These are phyloP conservation scores for Sebastes jordani DNA, from an alignment of 2,797 vertebrate genomes.

Conservation along the genomic window DNA sequence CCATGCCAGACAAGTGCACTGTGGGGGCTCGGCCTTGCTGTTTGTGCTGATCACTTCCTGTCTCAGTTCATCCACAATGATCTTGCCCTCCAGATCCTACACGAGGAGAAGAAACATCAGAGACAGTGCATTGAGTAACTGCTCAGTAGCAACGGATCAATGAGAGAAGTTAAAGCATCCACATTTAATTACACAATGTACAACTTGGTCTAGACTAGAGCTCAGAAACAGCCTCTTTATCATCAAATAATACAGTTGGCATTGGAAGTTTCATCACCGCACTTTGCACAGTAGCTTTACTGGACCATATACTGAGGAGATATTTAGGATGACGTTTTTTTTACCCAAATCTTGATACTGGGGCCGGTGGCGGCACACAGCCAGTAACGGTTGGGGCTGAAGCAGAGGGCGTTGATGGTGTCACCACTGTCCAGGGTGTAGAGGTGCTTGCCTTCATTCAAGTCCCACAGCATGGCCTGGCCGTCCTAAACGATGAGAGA, in stretches of 20 bases:
- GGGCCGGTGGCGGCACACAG: slow-evolving; percentile 96
- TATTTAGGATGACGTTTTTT: background rate
- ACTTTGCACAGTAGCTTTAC: background rate
- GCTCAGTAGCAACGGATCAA: background rate
- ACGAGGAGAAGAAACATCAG: background rate
- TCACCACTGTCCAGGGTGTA: slow-evolving; percentile 97
- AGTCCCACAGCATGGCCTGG: slow-evolving; percentile 98
- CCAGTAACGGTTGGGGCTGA: slow-evolving; percentile 99
- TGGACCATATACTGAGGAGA: background rate
- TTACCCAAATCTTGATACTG: slow-evolving; percentile 98
- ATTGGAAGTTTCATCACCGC: slow-evolving; percentile 77
- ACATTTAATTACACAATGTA: background rate
- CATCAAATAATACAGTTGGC: slow-evolving; percentile 84
- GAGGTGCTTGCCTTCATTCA: slow-evolving; percentile 97
- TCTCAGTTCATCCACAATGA: slow-evolving; percentile 95
- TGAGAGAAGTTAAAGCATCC: background rate
- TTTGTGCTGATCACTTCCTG: slow-evolving; percentile 98
- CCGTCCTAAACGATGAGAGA: slow-evolving; percentile 83
- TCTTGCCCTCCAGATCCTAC: slow-evolving; percentile 96
- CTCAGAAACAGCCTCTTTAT: slow-evolving; percentile 91
- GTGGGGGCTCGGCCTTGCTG: slow-evolving; percentile 94
- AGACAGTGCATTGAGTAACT: background rate
- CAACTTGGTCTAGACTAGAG: background rate
- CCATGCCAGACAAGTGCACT: slow-evolving; percentile 94
- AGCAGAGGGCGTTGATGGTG: slow-evolving; percentile 95